Conservation (phyloP, 2,888 invertebrate genomes). For the Synanthedon formicaeformis region DNA sequence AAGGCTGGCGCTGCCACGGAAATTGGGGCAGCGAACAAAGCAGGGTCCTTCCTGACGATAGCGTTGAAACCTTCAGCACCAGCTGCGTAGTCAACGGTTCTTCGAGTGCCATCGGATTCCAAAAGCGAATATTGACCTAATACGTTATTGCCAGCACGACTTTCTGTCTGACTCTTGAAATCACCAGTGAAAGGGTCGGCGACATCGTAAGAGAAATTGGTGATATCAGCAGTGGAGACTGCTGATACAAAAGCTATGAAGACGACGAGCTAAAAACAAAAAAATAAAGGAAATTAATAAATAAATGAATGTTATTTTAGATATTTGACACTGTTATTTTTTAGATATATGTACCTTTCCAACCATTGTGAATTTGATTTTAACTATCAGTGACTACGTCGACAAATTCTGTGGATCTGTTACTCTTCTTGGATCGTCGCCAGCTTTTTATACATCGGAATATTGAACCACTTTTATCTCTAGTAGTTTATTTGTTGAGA, state of each 20-base stretch:
- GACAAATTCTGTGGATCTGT: slow-evolving; percentile 36
- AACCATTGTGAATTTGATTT: slow-evolving; percentile 37
- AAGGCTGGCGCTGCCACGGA: slow-evolving; percentile 17
- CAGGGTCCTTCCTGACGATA: slow-evolving; percentile 64
- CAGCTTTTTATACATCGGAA: slow-evolving; percentile 36
- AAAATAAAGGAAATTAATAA: too few relatives aligned
- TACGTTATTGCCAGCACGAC: slow-evolving; percentile 59
- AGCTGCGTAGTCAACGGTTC: slow-evolving; percentile 70
- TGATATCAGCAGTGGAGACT: slow-evolving; percentile 22
- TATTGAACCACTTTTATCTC: slow-evolving; percentile 38
- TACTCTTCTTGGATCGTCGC: slow-evolving; percentile 14
- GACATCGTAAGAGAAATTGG: slow-evolving; percentile 68
- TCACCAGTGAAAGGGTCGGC: slow-evolving; percentile 69
- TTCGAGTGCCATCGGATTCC: slow-evolving; percentile 65
- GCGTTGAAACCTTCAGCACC: slow-evolving; percentile 69
- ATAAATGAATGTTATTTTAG: not conserved
- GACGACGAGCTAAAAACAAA: slow-evolving; percentile 33
- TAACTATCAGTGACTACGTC: slow-evolving; percentile 44
- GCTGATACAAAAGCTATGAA: slow-evolving; percentile 35
- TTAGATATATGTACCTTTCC: slow-evolving; percentile 39
- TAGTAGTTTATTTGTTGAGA: slow-evolving; percentile 33
- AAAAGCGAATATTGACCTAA: slow-evolving; percentile 66
- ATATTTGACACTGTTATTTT: not conserved
- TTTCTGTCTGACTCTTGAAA: slow-evolving; percentile 65
- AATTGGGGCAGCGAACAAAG: slow-evolving; percentile 25